These are phyloP conservation scores for Chaunax sp. DNA, from an alignment of 2,797 vertebrate species.

Conservation along the genomic window DNA sequence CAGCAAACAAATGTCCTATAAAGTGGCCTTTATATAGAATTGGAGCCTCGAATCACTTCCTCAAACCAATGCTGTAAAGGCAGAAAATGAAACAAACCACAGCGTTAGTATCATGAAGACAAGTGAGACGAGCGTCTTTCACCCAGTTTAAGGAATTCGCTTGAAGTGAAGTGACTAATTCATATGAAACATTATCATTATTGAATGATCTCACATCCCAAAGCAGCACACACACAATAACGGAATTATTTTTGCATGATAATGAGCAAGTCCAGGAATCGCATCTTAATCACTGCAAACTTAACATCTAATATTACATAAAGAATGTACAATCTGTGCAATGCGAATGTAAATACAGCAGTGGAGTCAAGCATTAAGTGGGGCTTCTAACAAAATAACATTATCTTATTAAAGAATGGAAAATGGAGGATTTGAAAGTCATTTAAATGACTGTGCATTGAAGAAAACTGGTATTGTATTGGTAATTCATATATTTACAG, in stretches of 20 bases:
- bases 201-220: conserved; percentile 31
- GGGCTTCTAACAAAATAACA: background rate
- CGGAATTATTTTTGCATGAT: conserved; percentile 50
- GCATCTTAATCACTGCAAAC: conserved; percentile 30
- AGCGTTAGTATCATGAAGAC: conserved; percentile 56
- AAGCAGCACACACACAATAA: conserved; percentile 29
- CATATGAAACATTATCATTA: conserved; percentile 55
- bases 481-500: too few species aligned
- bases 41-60: conserved; percentile 30
- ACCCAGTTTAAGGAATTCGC: conserved; percentile 62
- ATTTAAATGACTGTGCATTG: too few species aligned
- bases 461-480: too few species aligned
- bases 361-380: background rate
- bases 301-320: conserved; percentile 40
- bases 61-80: conserved; percentile 41
- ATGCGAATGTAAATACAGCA: conserved; percentile 12
- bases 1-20: conserved; percentile 33
- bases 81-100: conserved; percentile 40
- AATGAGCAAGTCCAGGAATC: conserved; percentile 42
- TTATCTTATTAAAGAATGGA: too few species aligned
- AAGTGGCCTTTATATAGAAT: conserved; percentile 33
- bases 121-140: conserved; percentile 42
- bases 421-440: too few species aligned
- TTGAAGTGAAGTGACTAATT: conserved; percentile 64
- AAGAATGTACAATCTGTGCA: conserved; percentile 6